A percentile compares a stretch with the other conserved stretches of the same genome.
Evolutionary conservation across 1,140 invertebrate genomes (phyloP).

Genomic region (Bombyx mandarina): DNA sequence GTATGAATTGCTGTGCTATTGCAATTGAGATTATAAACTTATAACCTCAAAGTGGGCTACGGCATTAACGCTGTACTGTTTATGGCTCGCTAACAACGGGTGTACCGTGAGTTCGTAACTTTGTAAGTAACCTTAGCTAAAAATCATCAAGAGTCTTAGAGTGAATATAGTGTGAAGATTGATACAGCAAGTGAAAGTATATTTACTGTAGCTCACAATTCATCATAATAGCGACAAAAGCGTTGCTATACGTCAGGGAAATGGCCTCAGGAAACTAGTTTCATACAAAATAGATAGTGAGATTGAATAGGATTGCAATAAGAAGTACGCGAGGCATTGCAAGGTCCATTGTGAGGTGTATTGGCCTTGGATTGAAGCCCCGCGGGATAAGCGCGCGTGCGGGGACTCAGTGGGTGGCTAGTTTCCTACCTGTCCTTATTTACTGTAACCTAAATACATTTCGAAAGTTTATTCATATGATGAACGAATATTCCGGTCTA

Average conservation of each 20-base stretch:
- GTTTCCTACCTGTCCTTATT: conserved; percentile 16
- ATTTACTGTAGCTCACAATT: conserved; percentile 2
- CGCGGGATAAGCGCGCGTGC: conserved; percentile 25
- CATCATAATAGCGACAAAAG: conserved; percentile 17
- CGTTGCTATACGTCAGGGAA: conserved; percentile 14
- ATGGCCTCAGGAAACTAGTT: conserved; percentile 56
- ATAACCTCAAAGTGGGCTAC: no score
- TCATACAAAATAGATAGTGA: conserved; percentile 53
- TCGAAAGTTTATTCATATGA: conserved; percentile 4
- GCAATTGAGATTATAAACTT: no score
- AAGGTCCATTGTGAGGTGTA: conserved; percentile 43
- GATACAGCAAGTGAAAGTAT: conserved; percentile 1
- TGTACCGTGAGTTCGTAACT: no score
- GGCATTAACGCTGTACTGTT: no score
- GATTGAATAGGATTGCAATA: conserved; percentile 57
- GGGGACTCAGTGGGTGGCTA: conserved; percentile 27
- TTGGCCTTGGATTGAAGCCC: conserved; percentile 48
- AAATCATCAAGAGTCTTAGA: no score
- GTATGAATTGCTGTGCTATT: no score
- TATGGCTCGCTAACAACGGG: no score
- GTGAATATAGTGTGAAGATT: no score
- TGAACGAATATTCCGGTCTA: background rate
- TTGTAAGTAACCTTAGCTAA: no score
- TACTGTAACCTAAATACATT: background rate
- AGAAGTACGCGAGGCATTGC: conserved; percentile 43